These are phyloP conservation scores for Sycophila texana DNA, from an alignment of 2,888 invertebrate species.

Conservation along the genomic window DNA sequence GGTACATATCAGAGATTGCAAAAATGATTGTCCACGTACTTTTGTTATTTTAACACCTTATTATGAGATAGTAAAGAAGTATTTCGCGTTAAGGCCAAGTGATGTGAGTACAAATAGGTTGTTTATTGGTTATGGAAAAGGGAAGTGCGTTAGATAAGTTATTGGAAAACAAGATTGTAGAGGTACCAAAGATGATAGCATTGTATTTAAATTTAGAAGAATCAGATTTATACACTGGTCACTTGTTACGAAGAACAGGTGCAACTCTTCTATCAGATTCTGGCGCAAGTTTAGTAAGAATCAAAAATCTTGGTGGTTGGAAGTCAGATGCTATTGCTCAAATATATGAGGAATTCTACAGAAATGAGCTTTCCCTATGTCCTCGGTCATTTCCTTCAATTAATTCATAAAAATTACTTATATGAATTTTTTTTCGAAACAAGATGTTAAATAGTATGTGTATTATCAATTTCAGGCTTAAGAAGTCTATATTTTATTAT, in stretches of 20 bases:
- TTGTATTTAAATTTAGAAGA: conserved; percentile 2
- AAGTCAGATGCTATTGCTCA: neutral
- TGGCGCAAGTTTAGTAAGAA: conserved; percentile 2
- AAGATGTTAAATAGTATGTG: too few relatives aligned
- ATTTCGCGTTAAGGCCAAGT: neutral
- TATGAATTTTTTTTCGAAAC: too few relatives aligned
- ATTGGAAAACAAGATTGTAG: conserved; percentile 18
- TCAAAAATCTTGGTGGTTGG: conserved; percentile 10
- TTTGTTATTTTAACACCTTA: conserved; percentile 12
- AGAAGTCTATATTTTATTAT: too few relatives aligned
- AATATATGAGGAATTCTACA: too few relatives aligned
- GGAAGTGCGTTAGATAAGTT: conserved; percentile 3
- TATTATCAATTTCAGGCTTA: too few relatives aligned
- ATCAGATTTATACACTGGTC: neutral
- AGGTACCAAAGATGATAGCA: conserved; percentile 14
- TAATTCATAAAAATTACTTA: too few relatives aligned
- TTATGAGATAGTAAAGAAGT: conserved; percentile 11
- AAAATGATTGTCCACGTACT: conserved; percentile 20
- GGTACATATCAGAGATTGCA: neutral
- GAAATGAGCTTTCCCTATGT: too few relatives aligned
- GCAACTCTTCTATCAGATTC: conserved; percentile 20
- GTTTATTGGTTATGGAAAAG: neutral
- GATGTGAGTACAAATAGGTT: neutral
- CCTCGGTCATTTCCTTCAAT: too few relatives aligned
- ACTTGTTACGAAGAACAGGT: neutral